A percentile compares a stretch with the other conserved stretches of the same genome.
These are phyloP conservation scores for Varroa destructor DNA, from an alignment of 1,140 invertebrate species.

Conservation along the genomic window DNA sequence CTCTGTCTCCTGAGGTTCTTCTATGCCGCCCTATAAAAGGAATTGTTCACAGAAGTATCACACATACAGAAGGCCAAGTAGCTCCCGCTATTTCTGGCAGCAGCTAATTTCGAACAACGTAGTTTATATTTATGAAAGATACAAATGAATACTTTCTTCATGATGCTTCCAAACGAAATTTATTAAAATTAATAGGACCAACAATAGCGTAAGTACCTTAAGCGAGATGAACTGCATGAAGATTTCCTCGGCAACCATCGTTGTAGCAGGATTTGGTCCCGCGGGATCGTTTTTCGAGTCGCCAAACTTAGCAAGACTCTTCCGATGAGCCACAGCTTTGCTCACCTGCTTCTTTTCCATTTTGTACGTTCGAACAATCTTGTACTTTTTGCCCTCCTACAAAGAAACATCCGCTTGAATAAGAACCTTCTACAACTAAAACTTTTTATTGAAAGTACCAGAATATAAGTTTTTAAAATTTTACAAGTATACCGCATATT, in stretches of 20 bases:
- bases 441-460: no score
- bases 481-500: no score
- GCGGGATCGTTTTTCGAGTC: slow-evolving; percentile 73
- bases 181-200: background rate
- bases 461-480: no score
- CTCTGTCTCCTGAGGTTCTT: slow-evolving; percentile 65
- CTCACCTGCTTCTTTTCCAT: slow-evolving; percentile 79
- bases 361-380: slow-evolving; percentile 70
- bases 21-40: slow-evolving; percentile 54
- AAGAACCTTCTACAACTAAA: no score
- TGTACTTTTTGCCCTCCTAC: slow-evolving; percentile 29
- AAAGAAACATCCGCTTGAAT: background rate
- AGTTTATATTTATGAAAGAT: background rate
- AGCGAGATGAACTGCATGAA: slow-evolving; percentile 59
- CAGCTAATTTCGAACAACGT: background rate
- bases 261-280: slow-evolving; percentile 89
- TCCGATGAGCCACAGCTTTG: slow-evolving; percentile 76
- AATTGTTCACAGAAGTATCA: background rate
- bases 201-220: slow-evolving; percentile 39
- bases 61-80: background rate
- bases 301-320: slow-evolving; percentile 89
- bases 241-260: slow-evolving; percentile 86
- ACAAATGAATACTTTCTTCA: no score
- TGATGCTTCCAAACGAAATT: no score
- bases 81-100: background rate